Evolutionary conservation across 2,113 vertebrate species (phyloP), one percentile per base, ranked within the genome.

Genomic region (Rhinopomastus cyanomelas): DNA sequence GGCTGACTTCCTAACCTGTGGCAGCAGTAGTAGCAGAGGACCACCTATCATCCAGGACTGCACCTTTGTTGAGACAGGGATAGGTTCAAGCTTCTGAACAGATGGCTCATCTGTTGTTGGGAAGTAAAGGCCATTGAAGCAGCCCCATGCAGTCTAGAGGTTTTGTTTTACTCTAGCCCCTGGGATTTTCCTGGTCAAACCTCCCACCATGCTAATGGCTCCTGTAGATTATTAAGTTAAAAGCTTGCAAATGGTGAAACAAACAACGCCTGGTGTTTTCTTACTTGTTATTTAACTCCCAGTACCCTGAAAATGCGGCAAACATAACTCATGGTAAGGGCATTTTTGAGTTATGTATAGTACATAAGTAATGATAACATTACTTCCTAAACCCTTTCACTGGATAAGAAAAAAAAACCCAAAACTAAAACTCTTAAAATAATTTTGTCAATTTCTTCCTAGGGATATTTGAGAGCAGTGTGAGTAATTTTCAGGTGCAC

Each of bases 171-270:
- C 27, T 87, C 72, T 44, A 81, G 64, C 59, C 59, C 18, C 74
- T 67, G 74, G 74, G 69, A 84, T 84, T 68, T 87, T 92, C 77
- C 77, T 73, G 75, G 53, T 19, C 75, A 75, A 93, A 87, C 36
- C 64, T 84, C 30, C 53, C 57, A 51, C 32, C 66, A 51, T 9
- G 30, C 46, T 79, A 75, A 79, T 16, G 36, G 67, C 27, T 87
- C 57, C 82, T 49, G 39, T 4, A 42, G 46, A 27, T 75, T 78
- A 90, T 60, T 81, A 86, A 67, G n/a, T 72, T 61, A 86, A 81
- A 23, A 36, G 44, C 32, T 86, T 92, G 44, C 53, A 94, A 92
- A 92, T 36, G 34, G 65, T 75, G 30, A 61, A 39, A 81, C 13
- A 90, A 88, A 89, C 64, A 86, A 53, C 72, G 53, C 19, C 53